A percentile compares a stretch with the other conserved stretches of the same genome.
phyloP scores from a whole-genome alignment of 1,140 invertebrate genomes.

The Ruditapes philippinarum region DNA sequence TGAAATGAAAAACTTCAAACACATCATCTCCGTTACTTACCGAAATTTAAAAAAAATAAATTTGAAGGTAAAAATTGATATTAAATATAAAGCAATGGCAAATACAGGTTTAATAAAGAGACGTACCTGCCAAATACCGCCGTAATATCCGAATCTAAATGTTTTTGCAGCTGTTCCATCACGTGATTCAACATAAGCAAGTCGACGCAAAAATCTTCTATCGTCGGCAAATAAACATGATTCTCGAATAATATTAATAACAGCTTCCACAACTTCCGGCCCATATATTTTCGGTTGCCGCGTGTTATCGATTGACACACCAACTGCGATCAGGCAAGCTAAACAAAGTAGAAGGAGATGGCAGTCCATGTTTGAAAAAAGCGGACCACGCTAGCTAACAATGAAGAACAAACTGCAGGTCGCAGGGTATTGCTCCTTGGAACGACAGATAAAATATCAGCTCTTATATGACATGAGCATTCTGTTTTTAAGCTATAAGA shows the following conservation, averaged over 20 bases:
- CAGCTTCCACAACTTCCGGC: constrained; percentile 74
- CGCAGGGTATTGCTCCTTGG: too few species aligned
- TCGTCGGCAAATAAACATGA: constrained; percentile 77
- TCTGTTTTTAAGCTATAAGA: too few species aligned
- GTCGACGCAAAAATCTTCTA: constrained; percentile 72
- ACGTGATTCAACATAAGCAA: constrained; percentile 73
- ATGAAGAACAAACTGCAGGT: too few species aligned
- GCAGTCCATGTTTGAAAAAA: background rate
- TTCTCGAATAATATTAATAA: constrained; percentile 73
- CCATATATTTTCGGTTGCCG: constrained; percentile 63
- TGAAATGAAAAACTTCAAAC: too few species aligned
- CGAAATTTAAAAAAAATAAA: too few species aligned
- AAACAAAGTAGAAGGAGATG: background rate
- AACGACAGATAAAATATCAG: background rate
- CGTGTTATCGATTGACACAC: constrained; percentile 64
- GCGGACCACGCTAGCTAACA: too few species aligned
- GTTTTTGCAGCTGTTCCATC: constrained; percentile 74
- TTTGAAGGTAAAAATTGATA: too few species aligned
- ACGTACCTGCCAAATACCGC: constrained; percentile 81
- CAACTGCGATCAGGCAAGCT: background rate
- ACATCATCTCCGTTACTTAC: too few species aligned
- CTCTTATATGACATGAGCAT: background rate
- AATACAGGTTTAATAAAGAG: too few species aligned
- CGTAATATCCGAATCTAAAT: constrained; percentile 72
- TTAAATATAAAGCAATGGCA: background rate